Base-by-base conservation (phyloP, 1,140 invertebrate genomes). In the Lethrus apterus region DNA sequence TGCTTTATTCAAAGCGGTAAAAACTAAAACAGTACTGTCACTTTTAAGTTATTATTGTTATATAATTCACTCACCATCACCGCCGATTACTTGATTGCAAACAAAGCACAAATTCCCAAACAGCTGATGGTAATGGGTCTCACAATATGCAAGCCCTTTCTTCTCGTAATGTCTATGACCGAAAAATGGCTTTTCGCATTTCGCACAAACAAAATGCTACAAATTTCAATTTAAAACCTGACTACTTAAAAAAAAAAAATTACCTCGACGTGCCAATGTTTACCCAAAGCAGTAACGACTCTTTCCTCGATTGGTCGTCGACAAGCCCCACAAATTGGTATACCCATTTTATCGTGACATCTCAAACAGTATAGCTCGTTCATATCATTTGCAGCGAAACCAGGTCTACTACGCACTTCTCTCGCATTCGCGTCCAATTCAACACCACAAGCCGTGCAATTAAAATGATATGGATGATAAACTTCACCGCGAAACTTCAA, bases 381-480 rank as follows among this genome's bases (percentile, higher is more conserved):
- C 79, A 91, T 84, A 69, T 93, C 89, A 66, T 91, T 92, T n/a
- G 85, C 84, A 35, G 89, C 84, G 66, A 86, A 88, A 7, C 89
- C 89, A 5, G 88, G 84, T 47, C 89, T 76, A 58, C 85, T 90
- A 69, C 91, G 88, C 15, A 97, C 89, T 73, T 99, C 95, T 36
- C 95, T 72, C 4, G 94, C 94, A 62, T 93, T 93, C 31, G 88
- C 84, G 70, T 89, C 88, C 20, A 90, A 71, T 68, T 91, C 87
- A 1, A 85, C 75, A 32, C 86, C 84, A 70, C 93, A 97, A 2
- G 86, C 78, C 23, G 88, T 87, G 66, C 97, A 99, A 63, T 95
- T 98, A 70, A 99, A 99, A 69, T 99, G 97, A 72, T 99, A 99
- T 0, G 94, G 91, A 73, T 99, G 97, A 72, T 94, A 99, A 1